phyloP scores from a whole-genome alignment of 2,888 invertebrate species.

The Dinocampus coccinellae region DNA sequence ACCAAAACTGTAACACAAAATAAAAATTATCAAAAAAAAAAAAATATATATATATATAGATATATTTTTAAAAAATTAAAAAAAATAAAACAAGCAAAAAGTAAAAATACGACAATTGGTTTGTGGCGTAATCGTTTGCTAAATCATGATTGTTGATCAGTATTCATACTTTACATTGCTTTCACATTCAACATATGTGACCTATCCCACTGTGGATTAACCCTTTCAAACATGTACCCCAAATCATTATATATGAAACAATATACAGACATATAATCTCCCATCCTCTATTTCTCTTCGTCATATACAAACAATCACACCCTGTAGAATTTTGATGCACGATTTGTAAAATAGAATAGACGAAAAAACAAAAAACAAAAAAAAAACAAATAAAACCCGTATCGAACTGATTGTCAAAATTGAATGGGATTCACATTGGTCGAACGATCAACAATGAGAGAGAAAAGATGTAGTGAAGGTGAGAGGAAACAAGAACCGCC shows the following conservation, averaged over 20 bases:
- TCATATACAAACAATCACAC: conserved; percentile 16
- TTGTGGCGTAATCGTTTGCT: conserved; percentile 27
- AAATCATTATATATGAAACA: background rate
- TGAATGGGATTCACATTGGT: conserved; percentile 16
- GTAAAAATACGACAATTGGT: conserved; percentile 16
- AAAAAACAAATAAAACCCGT: conserved; percentile 35
- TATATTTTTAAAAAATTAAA: background rate
- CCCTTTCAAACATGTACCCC: background rate
- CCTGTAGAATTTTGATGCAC: background rate
- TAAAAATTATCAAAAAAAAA: background rate
- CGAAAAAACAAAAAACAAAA: too few species aligned
- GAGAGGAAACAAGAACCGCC: too few species aligned
- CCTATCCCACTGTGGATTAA: background rate
- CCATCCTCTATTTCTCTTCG: background rate
- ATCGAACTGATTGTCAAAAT: conserved; percentile 30
- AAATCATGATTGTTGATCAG: conserved; percentile 25
- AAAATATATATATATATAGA: background rate
- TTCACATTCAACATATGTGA: background rate
- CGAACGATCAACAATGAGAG: background rate
- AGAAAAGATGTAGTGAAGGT: background rate
- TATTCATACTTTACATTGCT: conserved; percentile 13
- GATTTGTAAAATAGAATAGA: too few species aligned
- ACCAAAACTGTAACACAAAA: conserved; percentile 81
- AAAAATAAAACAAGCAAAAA: conserved; percentile 5
- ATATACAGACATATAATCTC: background rate